Conservation (phyloP, 2,797 vertebrate genomes). For the Crypturellus tataupa region DNA sequence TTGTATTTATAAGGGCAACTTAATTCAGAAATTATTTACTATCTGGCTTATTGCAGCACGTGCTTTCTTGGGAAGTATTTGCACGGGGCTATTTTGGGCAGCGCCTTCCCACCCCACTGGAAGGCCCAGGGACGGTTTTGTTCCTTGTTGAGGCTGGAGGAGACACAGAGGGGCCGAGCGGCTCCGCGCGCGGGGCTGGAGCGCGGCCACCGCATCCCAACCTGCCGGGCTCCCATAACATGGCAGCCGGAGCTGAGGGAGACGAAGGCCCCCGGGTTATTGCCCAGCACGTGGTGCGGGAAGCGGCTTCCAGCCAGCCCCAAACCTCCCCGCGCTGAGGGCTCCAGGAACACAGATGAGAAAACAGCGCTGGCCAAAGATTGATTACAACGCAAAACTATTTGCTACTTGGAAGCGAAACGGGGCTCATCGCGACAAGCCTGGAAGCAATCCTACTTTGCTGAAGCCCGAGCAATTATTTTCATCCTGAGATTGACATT, state of each 20-base stretch:
- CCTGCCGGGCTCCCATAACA: not conserved
- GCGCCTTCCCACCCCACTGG: not conserved
- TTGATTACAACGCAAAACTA: not conserved
- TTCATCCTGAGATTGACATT: not conserved
- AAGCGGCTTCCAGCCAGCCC: not conserved
- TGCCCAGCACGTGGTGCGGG: not conserved
- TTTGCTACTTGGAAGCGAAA: slow-evolving; percentile 40
- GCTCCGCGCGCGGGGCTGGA: not conserved
- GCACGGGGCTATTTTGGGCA: not conserved
- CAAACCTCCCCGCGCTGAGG: not conserved
- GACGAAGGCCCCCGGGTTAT: not conserved
- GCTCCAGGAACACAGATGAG: not conserved
- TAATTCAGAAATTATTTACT: not conserved
- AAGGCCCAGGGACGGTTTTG: rapidly evolving
- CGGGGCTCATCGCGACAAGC: not conserved
- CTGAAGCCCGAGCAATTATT: not conserved
- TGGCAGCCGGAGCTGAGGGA: not conserved
- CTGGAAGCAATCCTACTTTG: slow-evolving; percentile 32
- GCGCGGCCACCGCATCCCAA: not conserved
- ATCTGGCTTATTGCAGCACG: not conserved
- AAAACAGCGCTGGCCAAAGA: not conserved
- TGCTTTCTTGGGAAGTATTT: not conserved
- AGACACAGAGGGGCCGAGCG: not conserved
- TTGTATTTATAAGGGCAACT: rapidly evolving
- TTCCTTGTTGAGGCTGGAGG: not conserved